phyloP scores from a whole-genome alignment of 2,113 vertebrate species.

The Zapus hudsonius region DNA sequence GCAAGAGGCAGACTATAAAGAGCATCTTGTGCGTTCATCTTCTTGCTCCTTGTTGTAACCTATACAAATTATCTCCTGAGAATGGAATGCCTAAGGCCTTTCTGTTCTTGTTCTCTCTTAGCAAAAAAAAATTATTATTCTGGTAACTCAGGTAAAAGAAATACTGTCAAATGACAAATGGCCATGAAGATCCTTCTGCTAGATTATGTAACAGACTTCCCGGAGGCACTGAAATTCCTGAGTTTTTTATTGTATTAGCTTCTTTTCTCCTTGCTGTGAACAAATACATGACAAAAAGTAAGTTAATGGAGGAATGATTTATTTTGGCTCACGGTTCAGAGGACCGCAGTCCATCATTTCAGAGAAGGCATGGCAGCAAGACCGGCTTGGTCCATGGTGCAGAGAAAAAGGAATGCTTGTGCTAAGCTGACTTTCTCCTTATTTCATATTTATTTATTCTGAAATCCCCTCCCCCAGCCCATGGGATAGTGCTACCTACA shows the following conservation, averaged over 20 bases:
- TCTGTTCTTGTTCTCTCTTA: background rate
- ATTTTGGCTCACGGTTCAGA: background rate
- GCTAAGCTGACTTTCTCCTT: background rate
- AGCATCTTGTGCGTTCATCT: background rate
- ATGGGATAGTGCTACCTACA: no score
- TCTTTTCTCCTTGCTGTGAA: background rate
- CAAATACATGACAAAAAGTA: background rate
- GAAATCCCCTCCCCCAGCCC: background rate
- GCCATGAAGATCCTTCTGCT: background rate
- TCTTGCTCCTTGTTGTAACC: background rate
- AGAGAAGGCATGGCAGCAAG: no score
- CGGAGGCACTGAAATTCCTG: background rate
- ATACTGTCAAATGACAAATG: slow-evolving; percentile 31
- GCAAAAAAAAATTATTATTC: background rate
- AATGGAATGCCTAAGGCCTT: slow-evolving; percentile 6
- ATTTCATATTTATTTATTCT: background rate
- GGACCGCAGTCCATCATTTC: background rate
- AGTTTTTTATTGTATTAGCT: background rate
- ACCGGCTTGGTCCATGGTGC: background rate
- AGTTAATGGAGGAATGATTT: no score
- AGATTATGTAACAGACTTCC: background rate
- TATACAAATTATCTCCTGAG: slow-evolving; percentile 1
- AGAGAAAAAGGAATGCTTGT: background rate
- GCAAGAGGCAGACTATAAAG: background rate
- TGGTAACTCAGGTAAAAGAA: slow-evolving; percentile 25